Evolutionary conservation across 2,113 vertebrate species (phyloP).

Genomic region (Hemicordylus capensis): DNA sequence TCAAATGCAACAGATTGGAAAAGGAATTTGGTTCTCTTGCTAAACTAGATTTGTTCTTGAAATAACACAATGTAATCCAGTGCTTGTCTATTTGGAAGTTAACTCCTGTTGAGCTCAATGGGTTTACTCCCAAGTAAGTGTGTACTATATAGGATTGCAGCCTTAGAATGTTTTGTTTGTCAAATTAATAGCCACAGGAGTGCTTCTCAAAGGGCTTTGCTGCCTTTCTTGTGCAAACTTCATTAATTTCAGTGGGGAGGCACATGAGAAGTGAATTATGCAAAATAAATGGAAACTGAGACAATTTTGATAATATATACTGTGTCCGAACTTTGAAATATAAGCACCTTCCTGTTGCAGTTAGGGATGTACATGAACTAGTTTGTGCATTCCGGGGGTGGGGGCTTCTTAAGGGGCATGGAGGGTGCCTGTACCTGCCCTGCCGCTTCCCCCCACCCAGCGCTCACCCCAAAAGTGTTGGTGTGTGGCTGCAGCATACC

Average conservation of each 20-base stretch:
- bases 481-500: too few species aligned
- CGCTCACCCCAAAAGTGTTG: too few species aligned
- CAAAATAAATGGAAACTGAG: background rate
- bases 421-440: too few species aligned
- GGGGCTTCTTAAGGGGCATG: too few species aligned
- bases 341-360: background rate
- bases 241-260: background rate
- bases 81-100: background rate
- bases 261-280: background rate
- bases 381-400: too few species aligned
- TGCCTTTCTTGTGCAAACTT: background rate
- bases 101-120: too few species aligned
- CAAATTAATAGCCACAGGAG: background rate
- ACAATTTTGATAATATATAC: background rate
- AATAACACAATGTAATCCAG: background rate
- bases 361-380: too few species aligned
- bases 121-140: too few species aligned
- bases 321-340: background rate
- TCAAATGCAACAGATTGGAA: background rate
- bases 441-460: too few species aligned
- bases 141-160: too few species aligned
- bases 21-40: background rate
- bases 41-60: background rate
- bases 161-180: background rate
- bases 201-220: background rate